These are phyloP conservation scores for Sciurus niger DNA, from an alignment of 2,113 vertebrate genomes.

Conservation along the genomic window DNA sequence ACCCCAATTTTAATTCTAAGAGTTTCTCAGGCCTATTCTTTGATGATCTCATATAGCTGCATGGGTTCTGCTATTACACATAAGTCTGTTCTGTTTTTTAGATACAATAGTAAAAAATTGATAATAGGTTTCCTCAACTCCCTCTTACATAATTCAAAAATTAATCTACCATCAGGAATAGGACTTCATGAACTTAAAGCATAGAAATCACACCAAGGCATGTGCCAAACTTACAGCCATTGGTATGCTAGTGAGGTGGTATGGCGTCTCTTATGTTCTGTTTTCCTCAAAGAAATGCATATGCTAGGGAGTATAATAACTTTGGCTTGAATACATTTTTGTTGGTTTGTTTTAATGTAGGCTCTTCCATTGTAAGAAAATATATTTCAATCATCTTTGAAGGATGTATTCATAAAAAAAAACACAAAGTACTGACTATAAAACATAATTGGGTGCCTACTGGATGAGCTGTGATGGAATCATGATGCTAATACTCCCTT, in stretches of 20 bases:
- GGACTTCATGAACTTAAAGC: slow-evolving; percentile 32
- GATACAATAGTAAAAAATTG: slow-evolving; percentile 22
- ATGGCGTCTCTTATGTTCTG: not conserved
- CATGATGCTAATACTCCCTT: not conserved
- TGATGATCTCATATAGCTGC: not conserved
- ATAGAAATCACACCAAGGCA: slow-evolving; percentile 14
- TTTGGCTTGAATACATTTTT: not conserved
- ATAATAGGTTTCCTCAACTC: slow-evolving; percentile 40
- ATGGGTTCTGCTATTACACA: not conserved
- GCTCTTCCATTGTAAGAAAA: not conserved
- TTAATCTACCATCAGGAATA: not conserved
- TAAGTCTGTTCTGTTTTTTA: not conserved
- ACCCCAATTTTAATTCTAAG: slow-evolving; percentile 24
- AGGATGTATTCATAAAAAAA: slow-evolving; percentile 36
- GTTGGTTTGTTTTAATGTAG: not conserved
- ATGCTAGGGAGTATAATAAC: not conserved
- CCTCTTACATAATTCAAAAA: not conserved
- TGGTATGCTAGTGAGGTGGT: not conserved
- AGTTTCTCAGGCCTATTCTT: not conserved
- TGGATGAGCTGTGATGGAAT: not conserved
- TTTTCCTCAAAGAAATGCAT: not conserved
- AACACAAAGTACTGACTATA: not conserved
- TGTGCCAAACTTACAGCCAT: not conserved
- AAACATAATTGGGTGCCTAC: not conserved
- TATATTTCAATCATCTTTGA: slow-evolving; percentile 14